Percentiles rank a stretch among this genome's conserved stretches.
Conservation (phyloP, 2,113 vertebrate species). For the Passer montanus region DNA sequence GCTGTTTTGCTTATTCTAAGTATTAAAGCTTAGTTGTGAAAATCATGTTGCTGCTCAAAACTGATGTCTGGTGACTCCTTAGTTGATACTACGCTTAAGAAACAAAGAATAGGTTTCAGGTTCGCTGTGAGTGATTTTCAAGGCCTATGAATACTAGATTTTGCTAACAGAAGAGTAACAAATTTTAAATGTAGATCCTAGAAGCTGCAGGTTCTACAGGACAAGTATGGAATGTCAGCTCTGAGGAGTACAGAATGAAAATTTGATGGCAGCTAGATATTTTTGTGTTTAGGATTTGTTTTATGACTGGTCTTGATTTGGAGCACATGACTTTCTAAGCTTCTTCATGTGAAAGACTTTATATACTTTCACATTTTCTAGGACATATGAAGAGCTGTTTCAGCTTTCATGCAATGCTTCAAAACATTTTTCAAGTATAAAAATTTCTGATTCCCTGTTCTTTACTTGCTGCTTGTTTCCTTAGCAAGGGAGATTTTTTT, state of each 20-base stretch:
- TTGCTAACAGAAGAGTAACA: conserved; percentile 22
- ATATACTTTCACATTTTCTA: background rate
- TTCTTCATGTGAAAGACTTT: background rate
- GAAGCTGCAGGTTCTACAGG: background rate
- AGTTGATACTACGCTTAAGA: background rate
- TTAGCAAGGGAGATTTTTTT: background rate
- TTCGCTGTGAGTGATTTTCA: background rate
- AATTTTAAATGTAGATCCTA: background rate
- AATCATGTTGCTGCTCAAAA: background rate
- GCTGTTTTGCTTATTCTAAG: background rate
- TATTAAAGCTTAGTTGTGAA: background rate
- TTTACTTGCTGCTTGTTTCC: background rate
- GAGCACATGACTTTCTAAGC: background rate
- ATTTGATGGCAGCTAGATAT: background rate
- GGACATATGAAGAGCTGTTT: background rate
- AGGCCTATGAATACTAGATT: background rate
- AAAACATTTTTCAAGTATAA: background rate
- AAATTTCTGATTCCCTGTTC: background rate
- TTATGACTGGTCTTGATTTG: background rate
- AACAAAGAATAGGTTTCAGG: background rate
- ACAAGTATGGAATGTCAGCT: conserved; percentile 44
- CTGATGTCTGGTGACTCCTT: background rate
- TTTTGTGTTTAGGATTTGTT: background rate
- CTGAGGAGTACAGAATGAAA: conserved; percentile 21
- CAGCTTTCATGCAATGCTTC: background rate